phyloP scores from a whole-genome alignment of 2,888 invertebrate genomes.

The Drosophila falleni region DNA sequence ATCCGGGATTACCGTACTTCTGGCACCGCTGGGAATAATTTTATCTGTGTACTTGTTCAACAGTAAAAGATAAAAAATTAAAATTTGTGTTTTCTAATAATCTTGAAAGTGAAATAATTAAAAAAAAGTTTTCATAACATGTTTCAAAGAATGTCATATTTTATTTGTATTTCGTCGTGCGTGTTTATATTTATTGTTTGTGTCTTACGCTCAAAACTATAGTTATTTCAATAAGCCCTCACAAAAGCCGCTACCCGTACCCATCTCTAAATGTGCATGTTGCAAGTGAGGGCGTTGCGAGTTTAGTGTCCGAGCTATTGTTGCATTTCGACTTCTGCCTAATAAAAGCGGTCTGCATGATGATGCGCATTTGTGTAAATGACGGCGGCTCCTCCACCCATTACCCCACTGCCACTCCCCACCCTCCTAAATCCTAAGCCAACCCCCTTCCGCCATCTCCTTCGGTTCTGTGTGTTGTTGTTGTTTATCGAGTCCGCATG shows the following conservation, averaged over 20 bases:
- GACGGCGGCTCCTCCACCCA: slow-evolving; percentile 33
- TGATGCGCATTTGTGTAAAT: slow-evolving; percentile 63
- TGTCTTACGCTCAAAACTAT: no score
- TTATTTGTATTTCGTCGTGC: no score
- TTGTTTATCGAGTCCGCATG: slow-evolving; percentile 65
- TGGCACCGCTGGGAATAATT: no score
- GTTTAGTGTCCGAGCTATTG: slow-evolving; percentile 55
- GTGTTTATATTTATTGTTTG: no score
- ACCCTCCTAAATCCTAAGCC: not conserved
- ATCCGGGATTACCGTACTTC: no score
- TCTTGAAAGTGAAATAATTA: no score
- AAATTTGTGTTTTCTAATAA: no score
- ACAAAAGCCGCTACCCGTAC: not conserved
- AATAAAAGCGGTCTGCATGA: slow-evolving; percentile 45
- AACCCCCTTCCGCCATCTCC: not conserved
- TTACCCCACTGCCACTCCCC: not conserved
- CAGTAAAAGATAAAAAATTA: no score
- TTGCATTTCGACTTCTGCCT: slow-evolving; percentile 55
- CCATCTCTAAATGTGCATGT: not conserved
- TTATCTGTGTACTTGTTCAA: no score
- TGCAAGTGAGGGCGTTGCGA: slow-evolving; percentile 11
- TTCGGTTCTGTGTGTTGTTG: slow-evolving; percentile 4
- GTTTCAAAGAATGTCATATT: no score
- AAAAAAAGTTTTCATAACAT: no score
- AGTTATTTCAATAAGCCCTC: no score